Conservation (phyloP, 2,797 vertebrate species). For the Ammospiza maritima region DNA sequence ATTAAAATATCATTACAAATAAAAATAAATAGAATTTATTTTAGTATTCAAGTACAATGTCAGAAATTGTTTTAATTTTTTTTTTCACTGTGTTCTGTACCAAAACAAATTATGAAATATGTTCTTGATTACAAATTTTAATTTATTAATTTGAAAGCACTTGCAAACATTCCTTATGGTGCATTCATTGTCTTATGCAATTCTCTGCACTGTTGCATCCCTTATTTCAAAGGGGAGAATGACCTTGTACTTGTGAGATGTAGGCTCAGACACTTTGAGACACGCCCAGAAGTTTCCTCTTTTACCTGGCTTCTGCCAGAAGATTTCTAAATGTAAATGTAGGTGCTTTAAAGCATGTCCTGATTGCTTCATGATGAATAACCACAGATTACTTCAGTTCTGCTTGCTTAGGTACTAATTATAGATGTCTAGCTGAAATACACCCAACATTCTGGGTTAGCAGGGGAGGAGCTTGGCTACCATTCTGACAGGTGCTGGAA, state of each 20-base stretch:
- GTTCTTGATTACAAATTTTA: background rate
- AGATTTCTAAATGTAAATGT: constrained; percentile 14
- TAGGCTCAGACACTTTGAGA: background rate
- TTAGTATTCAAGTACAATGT: background rate
- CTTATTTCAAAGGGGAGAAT: background rate
- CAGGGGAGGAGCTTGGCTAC: background rate
- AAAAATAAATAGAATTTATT: background rate
- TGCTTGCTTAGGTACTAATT: constrained; percentile 25
- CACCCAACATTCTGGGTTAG: background rate
- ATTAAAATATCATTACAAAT: background rate
- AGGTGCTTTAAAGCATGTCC: background rate
- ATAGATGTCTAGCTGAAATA: constrained; percentile 15
- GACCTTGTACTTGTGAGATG: background rate
- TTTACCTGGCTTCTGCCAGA: background rate
- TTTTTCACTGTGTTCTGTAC: accelerated
- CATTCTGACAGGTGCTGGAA: background rate
- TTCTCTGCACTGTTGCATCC: background rate
- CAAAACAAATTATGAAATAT: background rate
- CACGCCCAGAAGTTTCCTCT: background rate
- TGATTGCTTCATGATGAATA: constrained; percentile 31
- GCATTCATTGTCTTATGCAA: background rate
- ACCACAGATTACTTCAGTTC: background rate
- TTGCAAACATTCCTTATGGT: background rate
- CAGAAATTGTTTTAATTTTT: background rate
- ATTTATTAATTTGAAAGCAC: background rate